Conservation (phyloP, 2,888 invertebrate genomes). For the Acleris emargana region DNA sequence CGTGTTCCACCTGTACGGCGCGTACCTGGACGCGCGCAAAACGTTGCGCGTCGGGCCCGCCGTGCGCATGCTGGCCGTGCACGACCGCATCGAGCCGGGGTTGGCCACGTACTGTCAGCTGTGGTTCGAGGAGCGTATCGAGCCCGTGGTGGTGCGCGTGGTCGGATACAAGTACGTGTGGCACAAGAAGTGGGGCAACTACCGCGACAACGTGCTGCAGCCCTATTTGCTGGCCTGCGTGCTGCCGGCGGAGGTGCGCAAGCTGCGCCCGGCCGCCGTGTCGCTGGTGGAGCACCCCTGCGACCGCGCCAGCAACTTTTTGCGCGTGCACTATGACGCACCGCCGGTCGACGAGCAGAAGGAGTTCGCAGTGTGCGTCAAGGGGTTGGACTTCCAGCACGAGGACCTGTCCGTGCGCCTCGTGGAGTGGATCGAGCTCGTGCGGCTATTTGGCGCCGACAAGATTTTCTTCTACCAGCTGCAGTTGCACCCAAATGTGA, state of each 20-base stretch:
- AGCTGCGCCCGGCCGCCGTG: constrained; percentile 91
- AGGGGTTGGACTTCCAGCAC: constrained; percentile 96
- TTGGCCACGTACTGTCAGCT: constrained; percentile 93
- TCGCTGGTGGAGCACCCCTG: constrained; percentile 93
- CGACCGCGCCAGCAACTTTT: constrained; percentile 92
- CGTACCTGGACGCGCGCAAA: constrained; percentile 92
- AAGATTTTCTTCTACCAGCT: constrained; percentile 96
- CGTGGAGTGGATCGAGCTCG: constrained; percentile 97
- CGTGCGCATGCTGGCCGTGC: constrained; percentile 93
- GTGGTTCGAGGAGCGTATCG: constrained; percentile 93
- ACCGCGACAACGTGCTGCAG: constrained; percentile 95
- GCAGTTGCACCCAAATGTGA: constrained; percentile 96
- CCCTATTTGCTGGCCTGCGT: constrained; percentile 95
- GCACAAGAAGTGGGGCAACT: constrained; percentile 97
- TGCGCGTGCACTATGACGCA: constrained; percentile 91
- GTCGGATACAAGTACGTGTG: constrained; percentile 97
- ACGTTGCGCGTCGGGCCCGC: constrained; percentile 92
- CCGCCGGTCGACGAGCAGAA: constrained; percentile 85
- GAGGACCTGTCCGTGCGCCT: constrained; percentile 95
- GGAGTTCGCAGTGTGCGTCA: constrained; percentile 96
- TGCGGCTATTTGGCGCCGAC: constrained; percentile 93
- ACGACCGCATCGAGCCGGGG: constrained; percentile 93
- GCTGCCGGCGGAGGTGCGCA: constrained; percentile 89
- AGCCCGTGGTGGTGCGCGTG: constrained; percentile 91
- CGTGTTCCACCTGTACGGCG: constrained; percentile 95